Base-by-base conservation (phyloP, 2,113 vertebrate genomes). In the Myanophis thanlyinensis region DNA sequence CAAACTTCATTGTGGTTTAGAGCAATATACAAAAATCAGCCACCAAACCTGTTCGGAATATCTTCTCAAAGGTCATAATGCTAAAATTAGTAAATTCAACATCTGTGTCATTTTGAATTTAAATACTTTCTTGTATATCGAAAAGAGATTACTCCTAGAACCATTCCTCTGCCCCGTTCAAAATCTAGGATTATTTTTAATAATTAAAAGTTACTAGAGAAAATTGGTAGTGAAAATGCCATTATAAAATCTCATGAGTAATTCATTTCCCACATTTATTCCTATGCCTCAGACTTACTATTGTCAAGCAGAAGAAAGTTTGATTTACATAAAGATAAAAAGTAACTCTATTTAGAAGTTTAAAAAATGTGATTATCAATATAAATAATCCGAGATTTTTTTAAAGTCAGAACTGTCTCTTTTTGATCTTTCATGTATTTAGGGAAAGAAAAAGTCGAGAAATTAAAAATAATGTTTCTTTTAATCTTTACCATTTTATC, bases 401-500 rank as follows among this genome's bases (percentile, higher is more conserved):
- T 13, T 35, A 1, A 92, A 95, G 91, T 87, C 23, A 88, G 59
- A 23, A 51, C 47, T 44, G 18, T 13, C 85, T 89, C 56, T 30
- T 20, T 95, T 91, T 94, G 92, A 89, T 93, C 95, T 94, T 84
- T 25, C 30, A 92, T 0, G 0, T 54, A 93, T 90, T 90, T 93
- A 91, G 87, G 88, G 51, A 93, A 91, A 94, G 22, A 91, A 54
- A 25, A 87, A 91, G 94, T 2, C 7, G 73, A 25, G 87, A 93
- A 91, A 94, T 95, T 94, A 93, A 95, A 89, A 95, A 95, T 20
- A 96, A 95, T 94, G 93, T 93, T 96, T 93, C 92, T 96, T 95
- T 95, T 95, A 95, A 95, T 92, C 89, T 0, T 0, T 56, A 95
- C 93, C 92, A 89, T 48, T 97, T 96, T 92, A 92, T 30, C 94